phyloP scores from a whole-genome alignment of 2,888 invertebrate species.

The Tiphia femorata region DNA sequence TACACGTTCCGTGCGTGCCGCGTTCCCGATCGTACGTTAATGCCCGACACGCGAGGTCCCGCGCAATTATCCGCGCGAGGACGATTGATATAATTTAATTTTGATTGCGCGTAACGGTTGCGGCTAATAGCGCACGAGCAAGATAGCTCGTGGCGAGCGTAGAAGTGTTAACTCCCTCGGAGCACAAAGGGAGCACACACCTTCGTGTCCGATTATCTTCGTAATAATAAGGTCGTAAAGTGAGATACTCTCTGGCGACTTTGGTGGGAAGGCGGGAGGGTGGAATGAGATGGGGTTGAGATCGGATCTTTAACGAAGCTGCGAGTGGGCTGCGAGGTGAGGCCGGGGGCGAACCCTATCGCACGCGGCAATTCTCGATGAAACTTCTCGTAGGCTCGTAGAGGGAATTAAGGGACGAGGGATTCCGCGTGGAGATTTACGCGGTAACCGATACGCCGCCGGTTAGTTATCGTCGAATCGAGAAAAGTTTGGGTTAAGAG shows the following conservation, averaged over 20 bases:
- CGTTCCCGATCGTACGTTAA: conserved; percentile 14
- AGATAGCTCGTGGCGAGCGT: background rate
- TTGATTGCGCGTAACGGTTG: conserved; percentile 17
- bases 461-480: too few species aligned
- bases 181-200: background rate
- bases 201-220: conserved; percentile 5
- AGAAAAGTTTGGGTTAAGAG: too few species aligned
- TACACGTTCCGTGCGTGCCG: conserved; percentile 6
- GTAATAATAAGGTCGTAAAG: conserved; percentile 4
- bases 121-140: conserved; percentile 5
- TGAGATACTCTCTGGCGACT: too few species aligned
- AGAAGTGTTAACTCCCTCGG: conserved; percentile 1
- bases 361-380: too few species aligned
- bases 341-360: too few species aligned
- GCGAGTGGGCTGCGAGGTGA: too few species aligned
- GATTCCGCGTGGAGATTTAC: too few species aligned
- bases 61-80: conserved; percentile 27
- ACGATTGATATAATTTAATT: conserved; percentile 39
- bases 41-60: conserved; percentile 16
- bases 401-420: too few species aligned
- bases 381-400: too few species aligned
- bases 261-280: too few species aligned
- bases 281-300: too few species aligned
- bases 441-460: too few species aligned
- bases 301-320: conserved; percentile 1